Conservation (phyloP, 2,113 vertebrate genomes). For the Meriones unguiculatus region DNA sequence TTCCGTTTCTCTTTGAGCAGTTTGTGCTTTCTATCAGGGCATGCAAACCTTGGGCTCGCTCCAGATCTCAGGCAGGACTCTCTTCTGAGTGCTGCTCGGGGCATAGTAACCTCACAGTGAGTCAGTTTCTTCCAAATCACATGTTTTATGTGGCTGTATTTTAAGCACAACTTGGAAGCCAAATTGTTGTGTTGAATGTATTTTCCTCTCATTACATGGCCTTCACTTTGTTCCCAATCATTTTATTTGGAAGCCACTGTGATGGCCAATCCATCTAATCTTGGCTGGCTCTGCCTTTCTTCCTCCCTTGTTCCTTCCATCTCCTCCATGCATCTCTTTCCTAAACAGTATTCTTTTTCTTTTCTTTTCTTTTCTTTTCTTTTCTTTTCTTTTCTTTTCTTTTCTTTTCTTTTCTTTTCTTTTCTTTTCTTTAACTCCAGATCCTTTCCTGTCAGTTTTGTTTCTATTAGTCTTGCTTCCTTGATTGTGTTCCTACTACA, state of each 20-base stretch:
- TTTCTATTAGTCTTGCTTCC: not conserved
- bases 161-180: constrained; percentile 43
- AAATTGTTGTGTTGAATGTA: not conserved
- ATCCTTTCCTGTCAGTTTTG: not conserved
- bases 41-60: constrained; percentile 44
- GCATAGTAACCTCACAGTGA: not conserved
- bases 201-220: not conserved
- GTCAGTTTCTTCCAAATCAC: constrained; percentile 18
- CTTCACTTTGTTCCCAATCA: constrained; percentile 32
- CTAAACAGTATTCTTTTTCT: not conserved
- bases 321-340: no score
- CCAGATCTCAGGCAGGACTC: not conserved
- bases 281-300: not conserved
- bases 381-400: no score
- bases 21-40: constrained; percentile 41
- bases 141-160: not conserved
- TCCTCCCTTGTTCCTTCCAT: not conserved
- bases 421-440: not conserved
- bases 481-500: not conserved
- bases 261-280: not conserved
- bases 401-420: no score
- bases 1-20: not conserved
- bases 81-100: not conserved
- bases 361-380: no score
- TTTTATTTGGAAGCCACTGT: not conserved